Percentiles rank a stretch among this genome's conserved stretches.
These are phyloP conservation scores for Myripristis jacobus DNA, from an alignment of 2,797 vertebrate species.

Conservation along the genomic window DNA sequence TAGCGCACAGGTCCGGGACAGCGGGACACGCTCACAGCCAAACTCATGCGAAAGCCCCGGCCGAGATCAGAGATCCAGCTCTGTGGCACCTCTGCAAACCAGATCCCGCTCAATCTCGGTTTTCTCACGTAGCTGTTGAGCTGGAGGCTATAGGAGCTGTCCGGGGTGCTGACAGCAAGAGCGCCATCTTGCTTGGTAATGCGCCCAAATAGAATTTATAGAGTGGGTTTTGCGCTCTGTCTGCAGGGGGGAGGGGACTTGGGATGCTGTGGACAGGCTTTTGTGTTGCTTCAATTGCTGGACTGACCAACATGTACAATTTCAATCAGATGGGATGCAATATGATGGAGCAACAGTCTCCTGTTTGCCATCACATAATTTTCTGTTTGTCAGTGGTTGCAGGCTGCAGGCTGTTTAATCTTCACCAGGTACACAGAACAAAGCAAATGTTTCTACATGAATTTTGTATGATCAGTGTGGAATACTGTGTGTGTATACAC, in stretches of 20 bases:
- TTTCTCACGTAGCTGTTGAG: background rate
- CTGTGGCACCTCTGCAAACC: background rate
- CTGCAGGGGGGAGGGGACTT: slow-evolving; percentile 32
- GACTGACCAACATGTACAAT: slow-evolving; percentile 24
- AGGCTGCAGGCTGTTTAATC: slow-evolving; percentile 5
- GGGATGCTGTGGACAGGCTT: slow-evolving; percentile 19
- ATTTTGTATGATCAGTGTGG: background rate
- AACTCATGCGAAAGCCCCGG: background rate
- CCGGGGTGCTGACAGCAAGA: slow-evolving; percentile 81
- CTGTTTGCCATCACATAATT: slow-evolving; percentile 31
- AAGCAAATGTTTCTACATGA: background rate
- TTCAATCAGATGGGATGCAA: no score
- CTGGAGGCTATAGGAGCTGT: slow-evolving; percentile 77
- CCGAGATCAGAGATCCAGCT: background rate
- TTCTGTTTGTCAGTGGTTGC: slow-evolving; percentile 1
- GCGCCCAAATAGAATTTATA: slow-evolving; percentile 57
- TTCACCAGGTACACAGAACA: background rate
- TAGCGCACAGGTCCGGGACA: slow-evolving; percentile 22
- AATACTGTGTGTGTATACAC: background rate
- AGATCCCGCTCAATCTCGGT: background rate
- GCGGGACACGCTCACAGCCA: slow-evolving; percentile 41
- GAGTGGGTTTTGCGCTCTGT: slow-evolving; percentile 49
- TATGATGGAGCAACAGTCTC: background rate
- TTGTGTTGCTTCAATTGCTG: slow-evolving; percentile 36
- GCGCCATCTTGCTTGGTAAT: slow-evolving; percentile 84